A percentile compares a stretch with the other conserved stretches of the same genome.
These are phyloP conservation scores for Papilio dardanus DNA, from an alignment of 1,140 invertebrate species.

Conservation along the genomic window DNA sequence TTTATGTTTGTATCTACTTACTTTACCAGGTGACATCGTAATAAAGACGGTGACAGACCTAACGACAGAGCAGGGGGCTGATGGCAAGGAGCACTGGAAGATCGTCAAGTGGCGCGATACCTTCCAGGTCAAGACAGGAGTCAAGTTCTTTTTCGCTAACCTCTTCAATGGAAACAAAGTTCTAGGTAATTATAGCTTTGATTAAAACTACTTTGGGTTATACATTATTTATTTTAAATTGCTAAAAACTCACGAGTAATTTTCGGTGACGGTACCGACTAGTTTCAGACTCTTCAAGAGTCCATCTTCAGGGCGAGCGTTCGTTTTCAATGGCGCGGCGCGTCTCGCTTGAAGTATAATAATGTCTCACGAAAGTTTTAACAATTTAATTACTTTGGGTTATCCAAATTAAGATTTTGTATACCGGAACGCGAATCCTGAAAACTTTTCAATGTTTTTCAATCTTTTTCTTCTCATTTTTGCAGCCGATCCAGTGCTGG, in stretches of 20 bases:
- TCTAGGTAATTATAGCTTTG: conserved; percentile 68
- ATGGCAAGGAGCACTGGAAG: conserved; percentile 73
- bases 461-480: conserved; percentile 31
- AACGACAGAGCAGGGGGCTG: conserved; percentile 52
- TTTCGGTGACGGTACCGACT: no score
- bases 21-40: conserved; percentile 58
- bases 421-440: no score
- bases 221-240: no score
- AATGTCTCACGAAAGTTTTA: no score
- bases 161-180: conserved; percentile 82
- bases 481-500: conserved; percentile 59
- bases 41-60: conserved; percentile 57
- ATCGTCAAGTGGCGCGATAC: conserved; percentile 58
- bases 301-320: no score
- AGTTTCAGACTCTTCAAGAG: no score
- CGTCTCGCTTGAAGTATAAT: no score
- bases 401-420: background rate
- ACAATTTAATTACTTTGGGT: background rate
- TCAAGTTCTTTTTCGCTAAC: conserved; percentile 77
- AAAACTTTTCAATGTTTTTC: no score
- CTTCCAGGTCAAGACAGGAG: conserved; percentile 56
- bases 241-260: no score
- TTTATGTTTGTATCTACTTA: conserved; percentile 14
- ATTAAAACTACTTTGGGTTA: background rate
- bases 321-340: no score